Conservation (phyloP, 2,888 invertebrate genomes). For the Volucella inanis region DNA sequence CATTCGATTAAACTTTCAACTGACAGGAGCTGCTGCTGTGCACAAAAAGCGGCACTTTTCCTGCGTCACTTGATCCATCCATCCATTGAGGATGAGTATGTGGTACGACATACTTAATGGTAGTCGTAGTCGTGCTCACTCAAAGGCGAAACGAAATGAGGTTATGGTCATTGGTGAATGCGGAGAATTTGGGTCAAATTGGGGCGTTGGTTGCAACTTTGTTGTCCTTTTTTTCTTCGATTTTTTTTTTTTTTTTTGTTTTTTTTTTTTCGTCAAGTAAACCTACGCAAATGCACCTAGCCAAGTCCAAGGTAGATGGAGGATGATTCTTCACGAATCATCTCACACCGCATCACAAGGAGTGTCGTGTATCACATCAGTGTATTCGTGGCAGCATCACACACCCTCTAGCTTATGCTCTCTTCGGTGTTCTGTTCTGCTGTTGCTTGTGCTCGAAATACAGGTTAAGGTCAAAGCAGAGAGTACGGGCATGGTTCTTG, state of each 20-base stretch:
- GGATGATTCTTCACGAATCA: conserved; percentile 1
- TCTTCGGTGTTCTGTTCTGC: background rate
- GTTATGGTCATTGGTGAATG: conserved; percentile 64
- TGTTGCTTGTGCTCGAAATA: conserved; percentile 19
- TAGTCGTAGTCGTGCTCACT: conserved; percentile 11
- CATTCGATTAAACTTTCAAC: background rate
- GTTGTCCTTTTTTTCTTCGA: background rate
- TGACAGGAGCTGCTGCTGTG: background rate
- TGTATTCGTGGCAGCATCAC: conserved; percentile 22
- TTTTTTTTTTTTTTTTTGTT: background rate
- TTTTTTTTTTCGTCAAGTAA: conserved; percentile 21
- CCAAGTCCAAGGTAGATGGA: conserved; percentile 27
- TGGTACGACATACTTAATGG: too few relatives aligned
- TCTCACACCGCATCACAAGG: too few relatives aligned
- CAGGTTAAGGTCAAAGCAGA: conserved; percentile 68
- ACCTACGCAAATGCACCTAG: conserved; percentile 70
- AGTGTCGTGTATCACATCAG: too few relatives aligned
- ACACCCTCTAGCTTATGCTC: conserved; percentile 24
- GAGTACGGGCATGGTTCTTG: conserved; percentile 34
- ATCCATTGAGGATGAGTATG: too few relatives aligned
- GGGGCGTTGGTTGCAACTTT: conserved; percentile 68
- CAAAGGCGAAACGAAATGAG: conserved; percentile 32
- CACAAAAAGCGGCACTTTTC: conserved; percentile 8
- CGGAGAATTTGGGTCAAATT: conserved; percentile 66
- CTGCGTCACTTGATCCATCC: conserved; percentile 47